Percentiles rank a stretch among this genome's conserved stretches.
Evolutionary conservation across 2,797 vertebrate genomes (phyloP).

Genomic region (Aratinga solstitialis): DNA sequence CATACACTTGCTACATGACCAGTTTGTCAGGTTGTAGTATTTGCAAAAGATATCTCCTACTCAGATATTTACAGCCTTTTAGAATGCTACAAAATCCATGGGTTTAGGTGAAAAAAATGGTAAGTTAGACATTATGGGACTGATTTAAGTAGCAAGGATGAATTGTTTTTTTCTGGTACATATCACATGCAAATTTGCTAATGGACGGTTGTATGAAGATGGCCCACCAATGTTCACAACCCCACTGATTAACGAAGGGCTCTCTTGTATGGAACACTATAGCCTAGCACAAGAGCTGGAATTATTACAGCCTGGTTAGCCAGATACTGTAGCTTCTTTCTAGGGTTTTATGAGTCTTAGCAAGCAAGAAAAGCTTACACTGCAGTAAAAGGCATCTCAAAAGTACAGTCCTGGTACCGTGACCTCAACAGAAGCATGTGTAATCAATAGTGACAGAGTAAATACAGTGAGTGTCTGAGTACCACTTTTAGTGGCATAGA

Average conservation of each 20-base stretch:
- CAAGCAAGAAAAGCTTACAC: background rate
- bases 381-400: background rate
- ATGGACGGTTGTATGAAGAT: background rate
- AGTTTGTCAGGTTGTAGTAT: background rate
- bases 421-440: background rate
- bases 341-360: background rate
- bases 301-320: background rate
- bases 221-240: rapidly evolving
- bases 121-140: background rate
- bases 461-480: background rate
- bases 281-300: background rate
- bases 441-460: background rate
- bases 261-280: background rate
- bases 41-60: background rate
- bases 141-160: background rate
- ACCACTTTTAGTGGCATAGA: background rate
- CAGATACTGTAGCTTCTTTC: background rate
- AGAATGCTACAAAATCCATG: background rate
- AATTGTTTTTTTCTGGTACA: rapidly evolving
- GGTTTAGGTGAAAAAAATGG: background rate
- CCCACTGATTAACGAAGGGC: rapidly evolving
- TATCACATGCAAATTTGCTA: background rate
- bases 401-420: background rate
- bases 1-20: rapidly evolving
- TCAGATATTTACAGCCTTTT: background rate